Evolutionary conservation across 2,888 invertebrate species (phyloP).

Genomic region (Gerris lacustris): DNA sequence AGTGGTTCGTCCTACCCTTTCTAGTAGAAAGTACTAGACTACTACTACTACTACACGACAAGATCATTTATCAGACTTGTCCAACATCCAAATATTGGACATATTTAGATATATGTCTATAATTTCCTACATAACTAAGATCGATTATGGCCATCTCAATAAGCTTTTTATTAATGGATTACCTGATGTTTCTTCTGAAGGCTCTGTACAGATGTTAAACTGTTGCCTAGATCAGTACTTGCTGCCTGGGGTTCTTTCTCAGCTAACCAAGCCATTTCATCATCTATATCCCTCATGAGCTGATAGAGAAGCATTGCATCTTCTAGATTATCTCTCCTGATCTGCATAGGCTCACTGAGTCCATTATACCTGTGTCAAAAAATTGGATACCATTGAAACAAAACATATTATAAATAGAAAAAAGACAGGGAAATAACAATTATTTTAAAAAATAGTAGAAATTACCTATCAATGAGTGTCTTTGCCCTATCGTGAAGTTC

Average conservation of each 20-base stretch:
- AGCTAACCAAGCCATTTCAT: conserved; percentile 82
- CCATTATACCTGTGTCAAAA: conserved; percentile 50
- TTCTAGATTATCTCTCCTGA: conserved; percentile 79
- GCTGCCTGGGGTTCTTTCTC: conserved; percentile 60
- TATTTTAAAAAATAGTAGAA: not conserved
- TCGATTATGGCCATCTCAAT: no score
- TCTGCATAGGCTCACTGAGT: conserved; percentile 80
- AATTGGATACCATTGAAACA: not conserved
- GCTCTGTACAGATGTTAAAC: conserved; percentile 65
- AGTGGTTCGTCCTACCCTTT: no score
- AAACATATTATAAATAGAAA: not conserved
- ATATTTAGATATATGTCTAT: no score
- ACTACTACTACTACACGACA: no score
- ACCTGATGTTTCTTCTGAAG: conserved; percentile 84
- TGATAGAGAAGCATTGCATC: conserved; percentile 79
- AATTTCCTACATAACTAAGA: no score
- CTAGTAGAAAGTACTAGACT: no score
- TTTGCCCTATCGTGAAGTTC: conserved; percentile 67
- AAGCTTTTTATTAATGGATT: not conserved
- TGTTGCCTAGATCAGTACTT: conserved; percentile 55
- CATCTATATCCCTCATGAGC: conserved; percentile 82
- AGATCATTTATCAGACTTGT: no score
- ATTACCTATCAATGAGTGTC: conserved; percentile 47
- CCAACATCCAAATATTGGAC: no score
- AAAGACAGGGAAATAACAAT: not conserved